Evolutionary conservation across 2,113 vertebrate species (phyloP).

Genomic region (Chloropsis hardwickii): DNA sequence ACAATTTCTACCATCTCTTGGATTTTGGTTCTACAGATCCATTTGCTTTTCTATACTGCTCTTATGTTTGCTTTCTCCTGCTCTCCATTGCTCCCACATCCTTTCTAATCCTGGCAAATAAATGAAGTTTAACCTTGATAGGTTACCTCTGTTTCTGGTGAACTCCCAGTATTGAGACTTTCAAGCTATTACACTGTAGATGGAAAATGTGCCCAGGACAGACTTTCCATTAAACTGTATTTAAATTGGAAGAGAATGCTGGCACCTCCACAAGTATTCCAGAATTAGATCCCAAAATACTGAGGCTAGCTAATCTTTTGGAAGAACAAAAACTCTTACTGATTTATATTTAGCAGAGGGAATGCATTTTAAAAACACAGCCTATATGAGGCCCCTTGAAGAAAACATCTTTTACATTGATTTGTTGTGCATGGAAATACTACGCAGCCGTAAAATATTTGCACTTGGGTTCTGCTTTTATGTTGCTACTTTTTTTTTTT

Average conservation of each 20-base stretch:
- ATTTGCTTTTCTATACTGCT: background rate
- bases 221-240: constrained; percentile 68
- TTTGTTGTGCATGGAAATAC: constrained; percentile 60
- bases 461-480: constrained; percentile 38
- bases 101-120: background rate
- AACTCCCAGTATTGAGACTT: constrained; percentile 25
- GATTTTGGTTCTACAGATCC: background rate
- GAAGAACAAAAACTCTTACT: constrained; percentile 67
- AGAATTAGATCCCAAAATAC: constrained; percentile 70
- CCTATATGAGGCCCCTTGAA: constrained; percentile 60
- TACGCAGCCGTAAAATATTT: constrained; percentile 40
- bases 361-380: constrained; percentile 61
- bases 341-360: constrained; percentile 70
- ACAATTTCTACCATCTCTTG: background rate
- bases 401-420: constrained; percentile 65
- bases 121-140: background rate
- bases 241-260: constrained; percentile 72
- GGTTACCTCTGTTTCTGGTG: constrained; percentile 36
- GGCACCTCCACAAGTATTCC: constrained; percentile 67
- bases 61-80: background rate
- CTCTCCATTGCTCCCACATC: background rate
- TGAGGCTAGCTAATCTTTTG: constrained; percentile 67
- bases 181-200: constrained; percentile 23
- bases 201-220: constrained; percentile 67
- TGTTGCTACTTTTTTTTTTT: background rate